Base-by-base conservation (phyloP, 2,888 invertebrate species). In the Campopleginae sp. region DNA sequence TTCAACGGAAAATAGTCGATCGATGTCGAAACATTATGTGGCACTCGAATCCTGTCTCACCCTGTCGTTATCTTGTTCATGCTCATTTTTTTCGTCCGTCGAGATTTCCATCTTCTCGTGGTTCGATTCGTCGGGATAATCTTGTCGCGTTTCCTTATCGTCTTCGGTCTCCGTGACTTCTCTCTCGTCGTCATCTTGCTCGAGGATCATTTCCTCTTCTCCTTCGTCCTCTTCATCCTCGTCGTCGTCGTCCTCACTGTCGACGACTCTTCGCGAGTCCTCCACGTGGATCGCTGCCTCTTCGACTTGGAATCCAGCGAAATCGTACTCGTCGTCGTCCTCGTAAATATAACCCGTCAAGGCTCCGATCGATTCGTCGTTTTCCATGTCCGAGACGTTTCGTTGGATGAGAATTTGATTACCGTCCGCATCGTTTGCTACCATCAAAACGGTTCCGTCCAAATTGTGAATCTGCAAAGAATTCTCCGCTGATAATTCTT, bases 401-500 rank as follows among this genome's bases (percentile, higher is more conserved):
- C 90, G 90, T 66, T 92, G 91, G 68, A 93, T 93, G 46, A 93
- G 88, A 81, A 93, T 93, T 72, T 93, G 92, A 90, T 93, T 93
- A 23, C 93, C 93, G 14, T 93, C 93, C 0, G 90, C 87, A 31
- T 93, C 93, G 51, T 92, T 92, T 1, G 92, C 88, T 4, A 93
- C 91, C 92, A 93, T 92, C 19, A 93, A 86, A 17, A 93, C 93
- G n/a, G 93, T 92, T n/a, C 93, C 93, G 51, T 92, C 91, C 19
- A 93, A 86, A 87, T 91, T 90, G 74, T 92, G 92, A 51, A 92
- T 89, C 68, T 90, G 89, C 65, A 91, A 86, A 6, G 90, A 88
- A 12, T 80, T 87, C 27, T 87, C 88, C 8, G 89, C 89, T 23
- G 87, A 87, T 27, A 88, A 89, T 17, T 90, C 90, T 3, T 89